These are phyloP conservation scores for Agriopis marginaria DNA, from an alignment of 2,888 invertebrate genomes.

Conservation along the genomic window DNA sequence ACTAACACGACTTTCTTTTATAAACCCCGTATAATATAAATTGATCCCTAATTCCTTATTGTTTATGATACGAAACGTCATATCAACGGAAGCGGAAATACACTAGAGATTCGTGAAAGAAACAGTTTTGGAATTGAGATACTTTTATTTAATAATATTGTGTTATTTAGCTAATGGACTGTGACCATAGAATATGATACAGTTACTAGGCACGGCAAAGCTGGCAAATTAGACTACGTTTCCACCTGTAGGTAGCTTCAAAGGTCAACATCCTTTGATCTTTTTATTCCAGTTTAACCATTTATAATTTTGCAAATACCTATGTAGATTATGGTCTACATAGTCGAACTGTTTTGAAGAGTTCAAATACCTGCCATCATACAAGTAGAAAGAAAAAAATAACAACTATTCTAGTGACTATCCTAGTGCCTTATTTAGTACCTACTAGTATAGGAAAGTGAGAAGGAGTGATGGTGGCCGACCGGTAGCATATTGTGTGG, in stretches of 20 bases:
- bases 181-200: slow-evolving; percentile 13
- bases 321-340: slow-evolving; percentile 1
- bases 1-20: too few relatives aligned
- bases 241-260: slow-evolving; percentile 30
- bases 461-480: too few relatives aligned
- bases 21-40: too few relatives aligned
- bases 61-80: too few relatives aligned
- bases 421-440: background rate
- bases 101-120: too few relatives aligned
- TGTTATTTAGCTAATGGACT: slow-evolving; percentile 20
- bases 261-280: slow-evolving; percentile 25
- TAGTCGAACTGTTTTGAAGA: slow-evolving; percentile 4
- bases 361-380: background rate
- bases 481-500: too few relatives aligned
- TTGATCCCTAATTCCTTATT: background rate
- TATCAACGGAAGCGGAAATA: too few relatives aligned
- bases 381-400: slow-evolving; percentile 7
- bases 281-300: slow-evolving; percentile 15
- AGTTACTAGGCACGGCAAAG: slow-evolving; percentile 14
- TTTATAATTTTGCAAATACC: slow-evolving; percentile 19
- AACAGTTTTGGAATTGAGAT: slow-evolving; percentile 14
- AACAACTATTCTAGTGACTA: slow-evolving; percentile 6
- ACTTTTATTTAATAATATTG: slow-evolving; percentile 4
- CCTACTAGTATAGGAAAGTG: too few relatives aligned
- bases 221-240: slow-evolving; percentile 25